Base-by-base conservation (phyloP, 2,888 invertebrate genomes). In the Cataglyphis rosenhaueri region DNA sequence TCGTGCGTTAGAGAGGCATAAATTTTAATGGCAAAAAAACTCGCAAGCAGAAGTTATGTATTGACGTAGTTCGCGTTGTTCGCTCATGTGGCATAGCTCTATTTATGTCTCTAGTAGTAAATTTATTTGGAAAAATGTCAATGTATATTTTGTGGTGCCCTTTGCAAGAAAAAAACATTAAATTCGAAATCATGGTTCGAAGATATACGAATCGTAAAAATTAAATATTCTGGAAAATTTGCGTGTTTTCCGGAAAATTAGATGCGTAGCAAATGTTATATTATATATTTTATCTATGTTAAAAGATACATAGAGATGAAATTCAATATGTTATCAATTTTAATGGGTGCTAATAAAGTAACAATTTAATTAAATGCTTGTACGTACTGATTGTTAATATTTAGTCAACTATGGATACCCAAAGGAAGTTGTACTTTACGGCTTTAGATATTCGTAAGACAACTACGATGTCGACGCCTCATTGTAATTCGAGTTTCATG, bases 41-140 rank as follows among this genome's bases (percentile, higher is more conserved):
- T 44, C 15, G 25, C 8, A 35, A 79, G 21, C 59, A 41, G 21
- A 70, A 71, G 71, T 71, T 79, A 35, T 61, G 59, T 55, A 18
- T 71, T 71, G 71, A 79, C 78, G n/a, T 44, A 44, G 35, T n/a
- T 59, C 70, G 21, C 21, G 71, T 32, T 15, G 66, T 32, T 59
- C 44, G 61, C 65, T 65, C n/a, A 66, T 55, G 44, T 48, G n/a
- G 8, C 52, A 52, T 52, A 52, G n/a, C n/a, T 52, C n/a, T 52
- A 52, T 52, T 52, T 52, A n/a, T 74, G 18, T 66, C 55, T 55
- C 25, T 38, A 25, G 15, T 29, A 18, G 35, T 71, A 79, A 71
- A 79, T 79, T 71, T 79, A 71, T 79, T 79, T 59, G 55, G 71
- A 44, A 79, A 71, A 71, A 71, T 59, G 59, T 79, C 78, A 59